Conservation (phyloP, 2,888 invertebrate genomes). For the Drosophila flavopinicola region DNA sequence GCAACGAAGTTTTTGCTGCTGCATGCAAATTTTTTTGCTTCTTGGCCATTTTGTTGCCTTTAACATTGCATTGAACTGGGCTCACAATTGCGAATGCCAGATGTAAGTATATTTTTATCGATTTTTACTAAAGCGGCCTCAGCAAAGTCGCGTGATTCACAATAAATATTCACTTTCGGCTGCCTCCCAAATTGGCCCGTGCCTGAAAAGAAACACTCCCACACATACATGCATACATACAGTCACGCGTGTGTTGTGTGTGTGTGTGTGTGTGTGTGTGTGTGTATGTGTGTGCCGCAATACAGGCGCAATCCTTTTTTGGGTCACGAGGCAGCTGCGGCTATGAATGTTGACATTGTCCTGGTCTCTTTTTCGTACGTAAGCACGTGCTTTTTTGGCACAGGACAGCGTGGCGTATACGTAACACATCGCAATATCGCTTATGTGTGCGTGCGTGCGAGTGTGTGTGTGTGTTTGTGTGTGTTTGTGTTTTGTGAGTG, state of each 20-base stretch:
- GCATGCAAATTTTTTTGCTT: conserved; percentile 26
- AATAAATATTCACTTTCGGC: conserved; percentile 64
- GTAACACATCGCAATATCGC: conserved; percentile 53
- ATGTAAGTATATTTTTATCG: conserved; percentile 71
- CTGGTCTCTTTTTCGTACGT: conserved; percentile 69
- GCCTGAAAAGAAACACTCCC: conserved; percentile 11
- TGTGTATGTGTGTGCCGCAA: too few relatives aligned
- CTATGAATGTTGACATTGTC: conserved; percentile 74
- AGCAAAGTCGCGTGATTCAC: conserved; percentile 77
- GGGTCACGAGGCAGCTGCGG: conserved; percentile 72
- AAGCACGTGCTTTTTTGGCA: conserved; percentile 74
- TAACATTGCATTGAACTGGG: conserved; percentile 32
- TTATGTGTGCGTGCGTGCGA: conserved; percentile 6
- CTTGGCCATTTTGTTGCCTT: conserved; percentile 37
- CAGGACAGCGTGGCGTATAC: conserved; percentile 57
- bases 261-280: too few relatives aligned
- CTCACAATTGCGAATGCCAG: conserved; percentile 47
- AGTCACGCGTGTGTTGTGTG: not conserved
- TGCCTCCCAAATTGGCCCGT: conserved; percentile 17
- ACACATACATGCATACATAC: conserved; percentile 21
- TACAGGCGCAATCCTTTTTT: conserved; percentile 58
- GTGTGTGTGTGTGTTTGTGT: conserved; percentile 5
- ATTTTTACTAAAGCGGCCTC: conserved; percentile 58
- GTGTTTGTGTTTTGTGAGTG: not conserved
- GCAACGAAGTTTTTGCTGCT: conserved; percentile 28